phyloP scores from a whole-genome alignment of 2,888 invertebrate genomes.

The Caenorhabditis sp. region DNA sequence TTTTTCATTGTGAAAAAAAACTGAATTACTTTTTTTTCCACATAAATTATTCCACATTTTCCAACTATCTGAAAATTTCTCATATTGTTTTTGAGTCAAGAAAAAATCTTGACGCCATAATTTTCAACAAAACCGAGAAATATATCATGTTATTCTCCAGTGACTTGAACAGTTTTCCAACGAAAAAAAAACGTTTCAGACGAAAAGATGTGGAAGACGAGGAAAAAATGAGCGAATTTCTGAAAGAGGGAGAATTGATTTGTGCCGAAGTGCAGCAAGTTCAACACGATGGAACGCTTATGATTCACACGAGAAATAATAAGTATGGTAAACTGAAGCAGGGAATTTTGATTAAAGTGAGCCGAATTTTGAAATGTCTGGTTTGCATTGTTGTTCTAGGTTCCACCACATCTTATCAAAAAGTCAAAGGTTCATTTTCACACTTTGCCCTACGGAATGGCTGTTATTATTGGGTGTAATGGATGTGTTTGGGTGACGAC shows the following conservation, averaged over 20 bases:
- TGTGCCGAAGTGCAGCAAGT: slow-evolving; percentile 77
- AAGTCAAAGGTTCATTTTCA: slow-evolving; percentile 95
- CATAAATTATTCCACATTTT: too few relatives aligned
- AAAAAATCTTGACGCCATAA: too few relatives aligned
- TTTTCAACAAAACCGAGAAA: too few relatives aligned
- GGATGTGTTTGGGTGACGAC: slow-evolving; percentile 85
- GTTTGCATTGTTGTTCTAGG: slow-evolving; percentile 77
- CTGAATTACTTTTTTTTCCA: too few relatives aligned
- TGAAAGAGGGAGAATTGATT: slow-evolving; percentile 92
- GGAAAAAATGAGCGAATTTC: slow-evolving; percentile 92
- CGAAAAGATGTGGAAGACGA: slow-evolving; percentile 79
- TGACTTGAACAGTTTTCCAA: too few relatives aligned
- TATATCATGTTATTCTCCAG: too few relatives aligned
- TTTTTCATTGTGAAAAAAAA: too few relatives aligned
- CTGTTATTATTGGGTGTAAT: slow-evolving; percentile 87
- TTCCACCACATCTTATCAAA: slow-evolving; percentile 88
- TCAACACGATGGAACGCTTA: slow-evolving; percentile 87
- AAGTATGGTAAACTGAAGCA: slow-evolving; percentile 89
- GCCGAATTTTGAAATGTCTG: not conserved
- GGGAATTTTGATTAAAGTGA: slow-evolving; percentile 61
- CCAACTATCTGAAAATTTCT: too few relatives aligned
- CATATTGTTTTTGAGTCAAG: too few relatives aligned
- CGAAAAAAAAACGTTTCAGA: slow-evolving; percentile 8
- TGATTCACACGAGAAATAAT: slow-evolving; percentile 91
- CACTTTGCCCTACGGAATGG: slow-evolving; percentile 87